Percentiles rank a stretch among this genome's conserved stretches.
Conservation (phyloP, 2,888 invertebrate species). For the Notodonta ziczac region DNA sequence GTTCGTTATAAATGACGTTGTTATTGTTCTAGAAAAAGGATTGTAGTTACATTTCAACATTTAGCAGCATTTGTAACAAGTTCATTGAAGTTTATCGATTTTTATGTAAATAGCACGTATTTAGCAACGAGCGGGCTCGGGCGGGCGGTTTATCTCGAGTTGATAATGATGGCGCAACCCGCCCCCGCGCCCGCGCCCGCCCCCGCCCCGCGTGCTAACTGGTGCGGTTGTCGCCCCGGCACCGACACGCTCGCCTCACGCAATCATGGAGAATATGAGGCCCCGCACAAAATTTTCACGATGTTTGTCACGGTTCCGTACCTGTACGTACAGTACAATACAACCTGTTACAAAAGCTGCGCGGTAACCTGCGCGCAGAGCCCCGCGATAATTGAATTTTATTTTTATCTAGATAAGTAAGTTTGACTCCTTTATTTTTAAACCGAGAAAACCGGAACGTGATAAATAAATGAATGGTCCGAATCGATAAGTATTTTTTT, state of each 20-base stretch:
- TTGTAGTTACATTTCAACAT: too few relatives aligned
- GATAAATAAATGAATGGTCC: too few relatives aligned
- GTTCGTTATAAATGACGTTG: too few relatives aligned
- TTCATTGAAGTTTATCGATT: conserved; percentile 22
- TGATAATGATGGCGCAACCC: conserved; percentile 50
- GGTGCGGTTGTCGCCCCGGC: conserved; percentile 11
- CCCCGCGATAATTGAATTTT: too few relatives aligned
- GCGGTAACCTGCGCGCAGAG: not conserved
- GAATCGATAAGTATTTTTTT: too few relatives aligned
- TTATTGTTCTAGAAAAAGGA: too few relatives aligned
- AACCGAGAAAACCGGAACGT: too few relatives aligned
- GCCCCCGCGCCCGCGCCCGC: conserved; percentile 10
- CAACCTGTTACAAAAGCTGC: not conserved
- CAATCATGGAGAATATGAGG: conserved; percentile 21
- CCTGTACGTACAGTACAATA: not conserved
- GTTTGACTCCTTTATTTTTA: too few relatives aligned
- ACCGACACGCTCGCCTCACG: conserved; percentile 19
- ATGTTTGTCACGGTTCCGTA: not conserved
- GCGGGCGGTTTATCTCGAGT: conserved; percentile 42
- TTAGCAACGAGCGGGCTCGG: conserved; percentile 39
- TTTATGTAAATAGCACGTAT: conserved; percentile 37
- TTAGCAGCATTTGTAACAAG: not conserved
- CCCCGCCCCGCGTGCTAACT: conserved; percentile 15
- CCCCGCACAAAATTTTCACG: not conserved
- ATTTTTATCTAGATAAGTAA: too few relatives aligned